phyloP scores from a whole-genome alignment of 2,888 invertebrate genomes.

The Phania funesta region DNA sequence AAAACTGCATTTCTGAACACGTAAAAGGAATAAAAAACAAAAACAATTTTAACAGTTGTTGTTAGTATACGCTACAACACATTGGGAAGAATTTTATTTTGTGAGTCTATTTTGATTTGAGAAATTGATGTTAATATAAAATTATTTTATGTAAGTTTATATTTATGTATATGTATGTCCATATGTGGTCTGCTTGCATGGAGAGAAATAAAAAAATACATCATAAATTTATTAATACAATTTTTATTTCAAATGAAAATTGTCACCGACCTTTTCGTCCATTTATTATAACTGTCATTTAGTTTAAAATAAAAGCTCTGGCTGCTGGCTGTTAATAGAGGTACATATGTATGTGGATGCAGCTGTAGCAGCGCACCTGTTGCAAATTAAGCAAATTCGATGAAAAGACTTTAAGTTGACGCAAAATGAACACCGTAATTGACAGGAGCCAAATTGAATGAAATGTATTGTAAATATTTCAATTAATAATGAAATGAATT shows the following conservation, averaged over 20 bases:
- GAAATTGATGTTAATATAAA: not conserved
- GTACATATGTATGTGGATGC: not conserved
- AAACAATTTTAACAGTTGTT: too few species aligned
- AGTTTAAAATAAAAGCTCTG: constrained; percentile 22
- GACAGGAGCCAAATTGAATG: constrained; percentile 51
- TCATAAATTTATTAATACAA: not conserved
- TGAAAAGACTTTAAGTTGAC: constrained; percentile 2
- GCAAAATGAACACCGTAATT: constrained; percentile 46
- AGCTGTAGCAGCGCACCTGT: constrained; percentile 50
- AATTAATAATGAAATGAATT: constrained; percentile 54
- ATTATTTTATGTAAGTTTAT: not conserved
- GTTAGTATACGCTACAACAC: too few species aligned
- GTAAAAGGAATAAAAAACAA: too few species aligned
- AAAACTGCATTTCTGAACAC: too few species aligned
- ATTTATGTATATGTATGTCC: constrained; percentile 1
- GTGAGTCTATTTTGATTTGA: not conserved
- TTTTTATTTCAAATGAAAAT: constrained; percentile 29
- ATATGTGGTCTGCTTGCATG: not conserved
- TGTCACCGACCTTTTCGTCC: constrained; percentile 25
- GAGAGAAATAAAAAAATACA: not conserved
- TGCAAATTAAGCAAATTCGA: constrained; percentile 56
- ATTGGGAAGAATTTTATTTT: constrained; percentile 16
- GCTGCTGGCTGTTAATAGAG: not conserved
- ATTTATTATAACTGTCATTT: constrained; percentile 31
- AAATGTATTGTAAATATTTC: constrained; percentile 57